These are phyloP conservation scores for Peromyscus nudipes DNA, from an alignment of 2,797 vertebrate species.

Conservation along the genomic window DNA sequence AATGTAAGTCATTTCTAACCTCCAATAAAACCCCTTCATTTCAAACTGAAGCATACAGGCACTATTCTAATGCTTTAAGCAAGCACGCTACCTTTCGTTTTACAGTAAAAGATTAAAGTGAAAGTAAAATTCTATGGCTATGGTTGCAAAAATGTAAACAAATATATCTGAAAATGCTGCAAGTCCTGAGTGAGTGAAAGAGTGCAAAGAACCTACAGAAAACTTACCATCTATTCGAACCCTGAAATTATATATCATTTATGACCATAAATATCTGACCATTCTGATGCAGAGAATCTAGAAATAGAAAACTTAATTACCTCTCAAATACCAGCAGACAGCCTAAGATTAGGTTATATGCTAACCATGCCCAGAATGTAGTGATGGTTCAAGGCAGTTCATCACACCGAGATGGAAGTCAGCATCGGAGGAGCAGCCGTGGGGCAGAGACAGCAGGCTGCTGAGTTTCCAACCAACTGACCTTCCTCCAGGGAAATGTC, in stretches of 20 bases:
- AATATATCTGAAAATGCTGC: neutral
- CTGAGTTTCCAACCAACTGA: neutral
- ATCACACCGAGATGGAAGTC: constrained; percentile 7
- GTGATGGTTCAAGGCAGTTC: neutral
- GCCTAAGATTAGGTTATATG: neutral
- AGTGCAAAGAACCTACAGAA: neutral
- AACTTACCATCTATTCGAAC: neutral
- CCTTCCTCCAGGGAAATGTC: neutral
- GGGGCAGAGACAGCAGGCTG: neutral
- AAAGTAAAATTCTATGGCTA: neutral
- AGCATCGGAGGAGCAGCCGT: neutral
- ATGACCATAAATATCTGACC: constrained; percentile 8
- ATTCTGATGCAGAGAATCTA: neutral
- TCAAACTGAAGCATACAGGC: neutral
- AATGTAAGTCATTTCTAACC: neutral
- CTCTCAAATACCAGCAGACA: neutral
- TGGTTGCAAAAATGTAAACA: neutral
- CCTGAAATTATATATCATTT: constrained; percentile 55
- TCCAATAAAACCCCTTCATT: neutral
- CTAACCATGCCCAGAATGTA: constrained; percentile 34
- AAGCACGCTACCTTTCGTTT: constrained; percentile 10
- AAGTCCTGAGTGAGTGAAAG: neutral
- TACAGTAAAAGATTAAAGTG: neutral
- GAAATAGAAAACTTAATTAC: constrained; percentile 54
- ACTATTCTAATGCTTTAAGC: constrained; percentile 42